Conservation (phyloP, 1,140 invertebrate species). For the Tyrophagus putrescentiae region DNA sequence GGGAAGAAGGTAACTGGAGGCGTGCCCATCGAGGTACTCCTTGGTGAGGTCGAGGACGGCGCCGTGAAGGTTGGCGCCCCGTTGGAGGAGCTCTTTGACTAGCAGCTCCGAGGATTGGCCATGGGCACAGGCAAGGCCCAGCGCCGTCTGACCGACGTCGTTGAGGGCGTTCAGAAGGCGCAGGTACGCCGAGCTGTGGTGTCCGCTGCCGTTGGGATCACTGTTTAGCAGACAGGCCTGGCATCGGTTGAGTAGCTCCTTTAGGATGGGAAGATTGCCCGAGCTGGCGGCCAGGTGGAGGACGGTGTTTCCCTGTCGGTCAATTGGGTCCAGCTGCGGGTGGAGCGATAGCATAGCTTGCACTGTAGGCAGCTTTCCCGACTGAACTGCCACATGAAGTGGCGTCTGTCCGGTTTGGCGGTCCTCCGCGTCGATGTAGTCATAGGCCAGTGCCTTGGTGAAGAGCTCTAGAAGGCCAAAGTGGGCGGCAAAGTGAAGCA, state of each 20-base stretch:
- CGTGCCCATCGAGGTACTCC: too few relatives aligned
- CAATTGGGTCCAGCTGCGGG: conserved; percentile 24
- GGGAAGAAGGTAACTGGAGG: neutral
- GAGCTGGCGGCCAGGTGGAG: conserved; percentile 29
- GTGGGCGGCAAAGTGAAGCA: conserved; percentile 47
- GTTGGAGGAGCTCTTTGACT: conserved; percentile 61
- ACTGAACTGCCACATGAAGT: conserved; percentile 29
- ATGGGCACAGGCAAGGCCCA: conserved; percentile 67
- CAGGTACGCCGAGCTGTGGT: too few relatives aligned
- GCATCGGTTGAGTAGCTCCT: neutral
- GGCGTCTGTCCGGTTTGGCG: conserved; percentile 26
- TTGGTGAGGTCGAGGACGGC: conserved; percentile 42
- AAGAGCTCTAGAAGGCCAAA: conserved; percentile 40
- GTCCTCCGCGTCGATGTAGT: conserved; percentile 5
- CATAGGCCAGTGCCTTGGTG: neutral
- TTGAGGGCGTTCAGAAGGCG: conserved; percentile 57
- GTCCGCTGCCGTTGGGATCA: too few relatives aligned
- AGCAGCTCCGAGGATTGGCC: conserved; percentile 68
- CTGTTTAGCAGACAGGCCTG: too few relatives aligned
- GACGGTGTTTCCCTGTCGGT: conserved; percentile 26
- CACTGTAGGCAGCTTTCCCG: conserved; percentile 23
- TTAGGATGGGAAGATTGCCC: conserved; percentile 26
- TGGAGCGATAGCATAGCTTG: conserved; percentile 25
- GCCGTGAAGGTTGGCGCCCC: conserved; percentile 72
- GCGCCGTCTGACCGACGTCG: conserved; percentile 59